phyloP scores from a whole-genome alignment of 2,797 vertebrate species.

The Menidia menidia region DNA sequence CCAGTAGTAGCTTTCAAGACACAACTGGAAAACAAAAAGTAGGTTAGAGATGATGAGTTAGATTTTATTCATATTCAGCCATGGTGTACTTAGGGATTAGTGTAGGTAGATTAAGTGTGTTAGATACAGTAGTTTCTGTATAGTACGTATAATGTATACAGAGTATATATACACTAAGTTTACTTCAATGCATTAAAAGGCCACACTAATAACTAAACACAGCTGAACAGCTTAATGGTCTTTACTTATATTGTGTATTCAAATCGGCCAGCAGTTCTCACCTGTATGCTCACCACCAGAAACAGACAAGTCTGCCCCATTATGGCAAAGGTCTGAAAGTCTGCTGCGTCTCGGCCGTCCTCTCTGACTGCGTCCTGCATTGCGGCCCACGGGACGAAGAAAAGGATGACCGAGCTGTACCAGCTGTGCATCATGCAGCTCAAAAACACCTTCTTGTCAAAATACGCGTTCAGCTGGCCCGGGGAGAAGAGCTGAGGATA shows the following conservation, averaged over 20 bases:
- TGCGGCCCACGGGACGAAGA: slow-evolving; percentile 91
- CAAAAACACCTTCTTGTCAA: slow-evolving; percentile 89
- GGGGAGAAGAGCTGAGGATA: slow-evolving; percentile 92
- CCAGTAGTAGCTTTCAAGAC: slow-evolving; percentile 92
- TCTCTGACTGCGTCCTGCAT: slow-evolving; percentile 86
- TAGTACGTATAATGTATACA: too few relatives aligned
- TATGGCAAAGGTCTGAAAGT: slow-evolving; percentile 94
- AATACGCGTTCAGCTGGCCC: slow-evolving; percentile 90
- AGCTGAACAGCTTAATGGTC: too few relatives aligned
- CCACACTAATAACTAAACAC: too few relatives aligned
- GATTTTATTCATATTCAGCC: background rate
- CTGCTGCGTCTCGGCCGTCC: slow-evolving; percentile 90
- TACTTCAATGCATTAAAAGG: too few relatives aligned
- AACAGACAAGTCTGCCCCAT: slow-evolving; percentile 92
- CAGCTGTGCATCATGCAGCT: slow-evolving; percentile 88
- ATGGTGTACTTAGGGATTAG: too few relatives aligned
- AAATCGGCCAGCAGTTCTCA: slow-evolving; percentile 54
- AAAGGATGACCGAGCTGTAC: slow-evolving; percentile 94
- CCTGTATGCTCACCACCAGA: slow-evolving; percentile 88
- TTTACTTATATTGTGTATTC: too few relatives aligned
- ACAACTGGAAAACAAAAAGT: slow-evolving; percentile 81
- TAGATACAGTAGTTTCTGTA: too few relatives aligned
- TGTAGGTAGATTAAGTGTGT: too few relatives aligned
- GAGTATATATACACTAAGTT: too few relatives aligned
- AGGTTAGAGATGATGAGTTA: background rate